Evolutionary conservation across 2,888 invertebrate genomes (phyloP).

Genomic region (Taphrorychus bicolor): DNA sequence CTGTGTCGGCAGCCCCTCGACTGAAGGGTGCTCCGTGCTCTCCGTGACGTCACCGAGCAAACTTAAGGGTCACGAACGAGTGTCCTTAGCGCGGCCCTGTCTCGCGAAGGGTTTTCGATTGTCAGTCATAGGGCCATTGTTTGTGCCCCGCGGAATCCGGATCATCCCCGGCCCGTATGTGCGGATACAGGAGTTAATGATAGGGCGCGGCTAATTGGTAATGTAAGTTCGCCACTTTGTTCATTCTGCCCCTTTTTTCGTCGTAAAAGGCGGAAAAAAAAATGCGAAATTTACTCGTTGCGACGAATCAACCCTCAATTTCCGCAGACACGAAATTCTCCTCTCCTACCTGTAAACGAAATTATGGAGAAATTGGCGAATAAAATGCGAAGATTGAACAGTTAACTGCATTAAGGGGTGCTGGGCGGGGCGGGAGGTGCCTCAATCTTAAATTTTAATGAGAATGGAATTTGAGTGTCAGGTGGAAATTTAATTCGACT

Average conservation of each 20-base stretch:
- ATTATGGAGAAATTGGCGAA: constrained; percentile 42
- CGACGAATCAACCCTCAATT: constrained; percentile 26
- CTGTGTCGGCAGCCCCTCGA: constrained; percentile 24
- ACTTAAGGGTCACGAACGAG: constrained; percentile 37
- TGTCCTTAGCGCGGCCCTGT: constrained; percentile 34
- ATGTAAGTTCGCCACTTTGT: too few species aligned
- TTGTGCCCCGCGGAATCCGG: constrained; percentile 9
- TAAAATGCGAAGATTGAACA: constrained; percentile 42
- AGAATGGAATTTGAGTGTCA: constrained; percentile 38
- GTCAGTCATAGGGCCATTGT: constrained; percentile 33
- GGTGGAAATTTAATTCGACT: constrained; percentile 30
- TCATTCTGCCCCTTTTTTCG: too few species aligned
- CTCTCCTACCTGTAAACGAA: constrained; percentile 35
- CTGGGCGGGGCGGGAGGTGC: constrained; percentile 21
- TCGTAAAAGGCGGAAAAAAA: too few species aligned
- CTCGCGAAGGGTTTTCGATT: constrained; percentile 34
- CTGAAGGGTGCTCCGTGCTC: constrained; percentile 23
- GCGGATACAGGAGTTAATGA: constrained; percentile 2
- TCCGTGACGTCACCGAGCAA: constrained; percentile 34
- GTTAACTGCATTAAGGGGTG: constrained; percentile 36
- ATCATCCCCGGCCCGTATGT: background rate
- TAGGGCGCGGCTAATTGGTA: background rate
- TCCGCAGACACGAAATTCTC: constrained; percentile 19
- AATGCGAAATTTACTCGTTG: too few species aligned
- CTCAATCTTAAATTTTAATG: constrained; percentile 40